A percentile compares a stretch with the other conserved stretches of the same genome.
Conservation (phyloP, 2,888 invertebrate species). For the Venusia cambrica region DNA sequence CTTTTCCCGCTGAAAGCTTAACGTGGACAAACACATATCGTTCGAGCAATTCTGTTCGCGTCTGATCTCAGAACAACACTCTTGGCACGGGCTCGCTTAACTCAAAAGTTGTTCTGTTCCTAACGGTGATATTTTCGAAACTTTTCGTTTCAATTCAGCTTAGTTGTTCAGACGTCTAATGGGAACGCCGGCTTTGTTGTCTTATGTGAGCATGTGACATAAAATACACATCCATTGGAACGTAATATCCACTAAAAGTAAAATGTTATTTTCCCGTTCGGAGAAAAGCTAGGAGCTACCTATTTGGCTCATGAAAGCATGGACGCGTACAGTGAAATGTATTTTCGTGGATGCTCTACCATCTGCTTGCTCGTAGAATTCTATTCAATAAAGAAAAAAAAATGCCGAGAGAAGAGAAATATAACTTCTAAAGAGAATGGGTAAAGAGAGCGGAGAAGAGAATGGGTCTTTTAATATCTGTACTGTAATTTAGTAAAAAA, state of each 20-base stretch:
- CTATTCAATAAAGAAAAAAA: too few relatives aligned
- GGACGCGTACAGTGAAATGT: too few relatives aligned
- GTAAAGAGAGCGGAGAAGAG: too few relatives aligned
- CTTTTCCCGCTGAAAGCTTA: conserved; percentile 27
- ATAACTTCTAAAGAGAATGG: too few relatives aligned
- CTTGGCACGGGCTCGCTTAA: conserved; percentile 55
- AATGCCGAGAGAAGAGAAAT: too few relatives aligned
- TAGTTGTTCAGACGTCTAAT: conserved; percentile 39
- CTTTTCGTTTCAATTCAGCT: conserved; percentile 43
- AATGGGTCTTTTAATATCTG: too few relatives aligned
- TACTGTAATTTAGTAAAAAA: too few relatives aligned
- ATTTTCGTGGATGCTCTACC: too few relatives aligned
- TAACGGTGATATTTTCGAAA: conserved; percentile 42
- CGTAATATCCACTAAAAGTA: conserved; percentile 11
- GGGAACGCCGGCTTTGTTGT: conserved; percentile 26
- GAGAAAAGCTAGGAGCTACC: too few relatives aligned
- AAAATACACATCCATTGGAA: conserved; percentile 20
- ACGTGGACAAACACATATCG: conserved; percentile 40
- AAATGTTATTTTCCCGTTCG: conserved; percentile 15
- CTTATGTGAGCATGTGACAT: conserved; percentile 22
- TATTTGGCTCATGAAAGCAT: conserved; percentile 10
- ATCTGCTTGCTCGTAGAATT: too few relatives aligned
- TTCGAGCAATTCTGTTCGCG: conserved; percentile 36
- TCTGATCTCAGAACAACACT: conserved; percentile 40
- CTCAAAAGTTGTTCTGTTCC: conserved; percentile 48